These are phyloP conservation scores for Oryctes rhinoceros DNA, from an alignment of 1,140 invertebrate species.

Conservation along the genomic window DNA sequence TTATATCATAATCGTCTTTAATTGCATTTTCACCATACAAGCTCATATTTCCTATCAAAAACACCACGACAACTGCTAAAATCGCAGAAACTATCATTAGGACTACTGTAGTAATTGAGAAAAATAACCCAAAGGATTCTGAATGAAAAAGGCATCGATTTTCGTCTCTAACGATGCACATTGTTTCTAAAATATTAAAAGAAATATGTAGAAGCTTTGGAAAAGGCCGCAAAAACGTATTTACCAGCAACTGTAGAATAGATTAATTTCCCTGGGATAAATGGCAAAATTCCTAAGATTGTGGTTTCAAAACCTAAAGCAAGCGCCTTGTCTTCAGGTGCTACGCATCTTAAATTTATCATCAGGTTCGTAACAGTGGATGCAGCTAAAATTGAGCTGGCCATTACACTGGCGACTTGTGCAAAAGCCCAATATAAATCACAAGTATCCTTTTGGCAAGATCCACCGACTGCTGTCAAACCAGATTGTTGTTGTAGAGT, in stretches of 20 bases:
- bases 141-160: conserved; percentile 50
- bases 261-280: conserved; percentile 65
- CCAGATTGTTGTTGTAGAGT: conserved; percentile 45
- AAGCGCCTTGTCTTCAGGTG: conserved; percentile 67
- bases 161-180: conserved; percentile 24
- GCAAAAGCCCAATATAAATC: conserved; percentile 65
- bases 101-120: conserved; percentile 49
- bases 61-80: conserved; percentile 42
- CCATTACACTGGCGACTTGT: conserved; percentile 63
- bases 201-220: background rate
- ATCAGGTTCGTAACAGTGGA: conserved; percentile 66
- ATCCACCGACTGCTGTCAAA: conserved; percentile 63
- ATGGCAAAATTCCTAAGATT: conserved; percentile 64
- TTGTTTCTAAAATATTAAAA: conserved; percentile 41
- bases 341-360: conserved; percentile 65
- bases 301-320: conserved; percentile 67
- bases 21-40: conserved; percentile 43
- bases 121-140: conserved; percentile 49
- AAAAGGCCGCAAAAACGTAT: conserved; percentile 31
- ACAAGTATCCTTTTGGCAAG: conserved; percentile 65
- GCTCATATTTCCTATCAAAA: conserved; percentile 44
- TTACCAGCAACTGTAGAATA: conserved; percentile 65
- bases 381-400: conserved; percentile 60
- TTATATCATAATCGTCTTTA: background rate
- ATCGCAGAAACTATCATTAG: conserved; percentile 50